Percentiles rank a stretch among this genome's conserved stretches.
Conservation (phyloP, 2,797 vertebrate genomes). For the Scolopax rusticola region DNA sequence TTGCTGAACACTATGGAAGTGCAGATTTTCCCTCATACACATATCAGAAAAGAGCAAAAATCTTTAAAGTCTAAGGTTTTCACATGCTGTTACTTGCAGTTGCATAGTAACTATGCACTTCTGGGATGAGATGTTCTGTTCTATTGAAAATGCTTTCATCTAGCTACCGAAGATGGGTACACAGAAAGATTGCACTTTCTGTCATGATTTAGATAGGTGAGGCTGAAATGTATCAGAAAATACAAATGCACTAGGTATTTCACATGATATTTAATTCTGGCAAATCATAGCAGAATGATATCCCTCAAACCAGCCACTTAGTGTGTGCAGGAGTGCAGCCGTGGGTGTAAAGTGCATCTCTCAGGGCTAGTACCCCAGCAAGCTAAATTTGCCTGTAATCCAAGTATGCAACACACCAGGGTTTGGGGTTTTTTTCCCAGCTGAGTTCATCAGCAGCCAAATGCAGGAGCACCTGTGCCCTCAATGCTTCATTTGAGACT, state of each 20-base stretch:
- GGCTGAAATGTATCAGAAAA: not conserved
- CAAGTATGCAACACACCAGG: not conserved
- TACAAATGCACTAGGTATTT: not conserved
- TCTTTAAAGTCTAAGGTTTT: not conserved
- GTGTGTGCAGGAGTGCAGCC: not conserved
- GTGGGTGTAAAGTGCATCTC: not conserved
- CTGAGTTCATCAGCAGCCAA: not conserved
- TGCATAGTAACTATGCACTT: not conserved
- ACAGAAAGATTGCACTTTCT: not conserved
- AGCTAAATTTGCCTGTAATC: not conserved
- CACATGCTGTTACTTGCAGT: not conserved
- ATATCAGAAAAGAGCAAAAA: not conserved
- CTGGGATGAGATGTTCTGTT: not conserved
- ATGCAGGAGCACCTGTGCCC: not conserved
- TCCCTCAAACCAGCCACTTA: not conserved
- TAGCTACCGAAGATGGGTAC: not conserved
- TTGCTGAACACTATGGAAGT: not conserved
- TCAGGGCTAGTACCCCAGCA: not conserved
- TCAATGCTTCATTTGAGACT: not conserved
- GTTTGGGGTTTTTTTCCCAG: not conserved
- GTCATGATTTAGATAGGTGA: not conserved
- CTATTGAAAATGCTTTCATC: not conserved
- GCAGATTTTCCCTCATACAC: not conserved
- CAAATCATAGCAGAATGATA: not conserved
- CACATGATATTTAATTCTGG: not conserved